Evolutionary conservation across 2,113 vertebrate species (phyloP).

Genomic region (Callipepla squamata): DNA sequence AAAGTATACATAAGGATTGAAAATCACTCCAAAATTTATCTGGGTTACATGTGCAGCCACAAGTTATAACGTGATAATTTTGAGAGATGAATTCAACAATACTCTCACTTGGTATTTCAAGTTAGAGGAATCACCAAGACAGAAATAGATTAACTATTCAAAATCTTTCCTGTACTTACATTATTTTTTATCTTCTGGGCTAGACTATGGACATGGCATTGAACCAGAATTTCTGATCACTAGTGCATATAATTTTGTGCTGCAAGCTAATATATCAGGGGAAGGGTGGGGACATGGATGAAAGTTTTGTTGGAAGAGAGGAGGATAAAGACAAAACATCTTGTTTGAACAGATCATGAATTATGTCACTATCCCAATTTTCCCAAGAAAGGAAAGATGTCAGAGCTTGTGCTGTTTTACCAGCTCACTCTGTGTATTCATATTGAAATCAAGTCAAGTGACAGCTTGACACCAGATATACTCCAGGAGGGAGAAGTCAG

Average conservation of each 20-base stretch:
- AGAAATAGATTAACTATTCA: not conserved
- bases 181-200: not conserved
- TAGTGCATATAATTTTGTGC: not conserved
- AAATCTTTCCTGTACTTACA: not conserved
- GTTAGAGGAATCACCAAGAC: not conserved
- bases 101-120: not conserved
- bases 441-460: not conserved
- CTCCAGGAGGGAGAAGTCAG: not conserved
- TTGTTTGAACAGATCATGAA: not conserved
- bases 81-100: not conserved
- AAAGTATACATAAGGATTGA: not conserved
- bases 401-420: not conserved
- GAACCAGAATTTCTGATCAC: not conserved
- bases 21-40: not conserved
- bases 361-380: not conserved
- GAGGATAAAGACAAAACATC: not conserved
- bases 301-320: not conserved
- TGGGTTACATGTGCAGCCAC: not conserved
- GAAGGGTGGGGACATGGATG: not conserved
- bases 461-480: not conserved
- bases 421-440: not conserved
- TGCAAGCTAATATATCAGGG: not conserved
- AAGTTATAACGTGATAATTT: not conserved
- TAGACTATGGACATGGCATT: not conserved
- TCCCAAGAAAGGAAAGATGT: not conserved